phyloP scores from a whole-genome alignment of 1,140 invertebrate species.

The Bactericera cockerelli region DNA sequence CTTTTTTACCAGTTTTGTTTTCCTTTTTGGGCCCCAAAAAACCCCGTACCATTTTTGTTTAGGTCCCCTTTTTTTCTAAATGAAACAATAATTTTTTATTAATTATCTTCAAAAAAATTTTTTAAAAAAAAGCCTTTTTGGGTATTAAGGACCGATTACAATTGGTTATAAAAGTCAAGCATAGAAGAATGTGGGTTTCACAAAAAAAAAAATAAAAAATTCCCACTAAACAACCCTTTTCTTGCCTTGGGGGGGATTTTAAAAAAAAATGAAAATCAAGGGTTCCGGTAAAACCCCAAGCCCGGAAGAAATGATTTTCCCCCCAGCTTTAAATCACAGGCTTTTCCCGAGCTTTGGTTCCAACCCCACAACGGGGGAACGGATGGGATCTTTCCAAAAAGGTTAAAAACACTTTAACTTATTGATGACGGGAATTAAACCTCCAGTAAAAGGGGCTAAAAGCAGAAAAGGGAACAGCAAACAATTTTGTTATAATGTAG shows the following conservation, averaged over 20 bases:
- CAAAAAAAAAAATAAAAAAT: no score
- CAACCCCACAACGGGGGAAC: slow-evolving; percentile 99
- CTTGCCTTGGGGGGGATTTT: slow-evolving; percentile 79
- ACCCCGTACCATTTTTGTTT: no score
- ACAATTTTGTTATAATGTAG: no score
- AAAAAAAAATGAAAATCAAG: slow-evolving; percentile 84
- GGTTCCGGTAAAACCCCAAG: slow-evolving; percentile 92
- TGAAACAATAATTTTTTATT: no score
- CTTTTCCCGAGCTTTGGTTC: slow-evolving; percentile 97
- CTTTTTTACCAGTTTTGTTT: no score
- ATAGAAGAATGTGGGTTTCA: not conserved
- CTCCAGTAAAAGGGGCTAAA: slow-evolving; percentile 63
- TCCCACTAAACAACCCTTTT: slow-evolving; percentile 46
- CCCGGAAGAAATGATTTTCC: slow-evolving; percentile 95
- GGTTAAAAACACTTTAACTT: slow-evolving; percentile 98
- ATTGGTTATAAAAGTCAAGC: not conserved
- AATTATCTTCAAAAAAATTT: no score
- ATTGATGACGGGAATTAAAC: slow-evolving; percentile 96
- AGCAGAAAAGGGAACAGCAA: no score
- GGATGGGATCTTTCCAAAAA: slow-evolving; percentile 91
- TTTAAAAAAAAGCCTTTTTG: no score
- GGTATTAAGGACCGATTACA: no score
- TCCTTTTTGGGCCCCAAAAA: no score
- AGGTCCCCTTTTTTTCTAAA: no score
- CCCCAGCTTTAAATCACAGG: slow-evolving; percentile 98